These are phyloP conservation scores for Pinna nobilis DNA, from an alignment of 1,140 invertebrate genomes.

Conservation along the genomic window DNA sequence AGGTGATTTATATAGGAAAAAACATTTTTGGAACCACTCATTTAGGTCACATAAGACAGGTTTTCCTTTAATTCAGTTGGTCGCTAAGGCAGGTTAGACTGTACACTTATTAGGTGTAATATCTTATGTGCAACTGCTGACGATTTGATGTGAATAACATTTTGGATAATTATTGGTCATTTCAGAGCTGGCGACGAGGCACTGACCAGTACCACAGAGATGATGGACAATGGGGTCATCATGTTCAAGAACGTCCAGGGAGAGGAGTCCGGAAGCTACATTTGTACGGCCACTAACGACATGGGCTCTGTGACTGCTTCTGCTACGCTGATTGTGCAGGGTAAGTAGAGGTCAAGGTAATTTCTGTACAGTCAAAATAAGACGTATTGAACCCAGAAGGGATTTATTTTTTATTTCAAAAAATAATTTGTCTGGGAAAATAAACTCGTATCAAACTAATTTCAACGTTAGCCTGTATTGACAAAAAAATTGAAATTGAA, in stretches of 20 bases:
- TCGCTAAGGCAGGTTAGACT: not conserved
- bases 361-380: too few species aligned
- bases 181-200: conserved; percentile 80
- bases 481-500: too few species aligned
- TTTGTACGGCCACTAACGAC: conserved; percentile 87
- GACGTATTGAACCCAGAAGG: too few species aligned
- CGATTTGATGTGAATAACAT: not conserved
- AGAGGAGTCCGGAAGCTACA: conserved; percentile 85
- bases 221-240: conserved; percentile 81
- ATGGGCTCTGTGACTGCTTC: conserved; percentile 82
- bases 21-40: too few species aligned
- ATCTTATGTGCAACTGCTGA: not conserved
- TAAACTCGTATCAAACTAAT: too few species aligned
- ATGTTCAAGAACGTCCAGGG: conserved; percentile 80
- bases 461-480: too few species aligned
- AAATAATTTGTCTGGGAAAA: too few species aligned
- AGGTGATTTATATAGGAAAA: too few species aligned
- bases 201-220: conserved; percentile 80
- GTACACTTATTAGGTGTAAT: not conserved
- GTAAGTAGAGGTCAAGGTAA: conserved; percentile 43
- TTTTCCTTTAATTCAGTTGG: too few species aligned
- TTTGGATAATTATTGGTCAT: not conserved
- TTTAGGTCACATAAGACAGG: too few species aligned
- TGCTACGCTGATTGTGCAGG: conserved; percentile 81
- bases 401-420: too few species aligned